phyloP scores from a whole-genome alignment of 2,113 vertebrate species.

The Empidonax traillii region DNA sequence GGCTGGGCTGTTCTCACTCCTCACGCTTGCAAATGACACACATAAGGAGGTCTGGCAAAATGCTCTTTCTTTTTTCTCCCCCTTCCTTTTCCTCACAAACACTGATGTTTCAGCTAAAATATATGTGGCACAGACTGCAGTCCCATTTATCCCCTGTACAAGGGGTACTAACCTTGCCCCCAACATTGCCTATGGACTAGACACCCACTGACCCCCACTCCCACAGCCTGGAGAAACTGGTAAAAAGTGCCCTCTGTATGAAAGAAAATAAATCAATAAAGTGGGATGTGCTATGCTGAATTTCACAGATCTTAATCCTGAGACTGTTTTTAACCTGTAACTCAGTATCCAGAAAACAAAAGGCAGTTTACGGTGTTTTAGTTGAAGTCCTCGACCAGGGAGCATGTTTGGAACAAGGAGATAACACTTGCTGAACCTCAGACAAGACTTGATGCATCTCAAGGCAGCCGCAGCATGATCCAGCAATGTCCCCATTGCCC shows the following conservation, averaged over 20 bases:
- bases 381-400: background rate
- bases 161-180: background rate
- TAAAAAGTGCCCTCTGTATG: background rate
- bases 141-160: background rate
- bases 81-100: background rate
- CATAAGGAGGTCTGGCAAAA: background rate
- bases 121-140: background rate
- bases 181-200: background rate
- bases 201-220: background rate
- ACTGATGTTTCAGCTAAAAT: background rate
- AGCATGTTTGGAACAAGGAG: background rate
- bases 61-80: background rate
- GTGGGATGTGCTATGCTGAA: background rate
- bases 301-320: background rate
- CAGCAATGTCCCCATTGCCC: background rate
- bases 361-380: background rate
- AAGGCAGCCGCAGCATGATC: background rate
- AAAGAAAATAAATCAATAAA: background rate
- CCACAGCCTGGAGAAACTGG: background rate
- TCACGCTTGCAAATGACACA: background rate
- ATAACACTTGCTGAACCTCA: background rate
- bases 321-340: background rate
- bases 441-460: background rate
- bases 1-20: background rate
- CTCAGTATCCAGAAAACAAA: background rate